These are phyloP conservation scores for Amazona guildingii DNA, from an alignment of 2,113 vertebrate genomes.

Conservation along the genomic window DNA sequence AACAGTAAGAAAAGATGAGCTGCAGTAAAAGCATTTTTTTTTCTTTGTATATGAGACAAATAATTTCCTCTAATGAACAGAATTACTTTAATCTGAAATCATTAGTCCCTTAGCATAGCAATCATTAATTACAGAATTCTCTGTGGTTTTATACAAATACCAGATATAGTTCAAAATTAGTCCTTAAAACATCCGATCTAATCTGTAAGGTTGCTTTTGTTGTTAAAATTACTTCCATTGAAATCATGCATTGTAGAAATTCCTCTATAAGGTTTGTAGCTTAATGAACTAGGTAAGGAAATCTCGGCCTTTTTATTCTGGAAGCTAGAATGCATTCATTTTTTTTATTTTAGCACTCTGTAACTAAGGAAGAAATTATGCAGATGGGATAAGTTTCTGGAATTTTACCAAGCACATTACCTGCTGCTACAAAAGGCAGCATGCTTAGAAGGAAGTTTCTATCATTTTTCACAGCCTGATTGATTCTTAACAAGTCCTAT, in stretches of 20 bases:
- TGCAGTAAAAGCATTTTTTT: not conserved
- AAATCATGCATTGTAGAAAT: not conserved
- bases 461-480: not conserved
- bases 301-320: not conserved
- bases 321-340: not conserved
- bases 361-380: not conserved
- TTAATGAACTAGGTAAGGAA: constrained; percentile 7
- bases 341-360: constrained; percentile 9
- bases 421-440: not conserved
- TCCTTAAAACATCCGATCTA: not conserved
- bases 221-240: constrained; percentile 7
- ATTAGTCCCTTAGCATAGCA: not conserved
- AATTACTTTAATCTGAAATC: not conserved
- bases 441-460: not conserved
- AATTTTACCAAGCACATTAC: not conserved
- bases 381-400: not conserved
- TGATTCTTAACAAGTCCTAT: not conserved
- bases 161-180: not conserved
- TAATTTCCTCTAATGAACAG: not conserved
- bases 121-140: not conserved
- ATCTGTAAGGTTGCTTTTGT: not conserved
- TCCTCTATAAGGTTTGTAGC: not conserved
- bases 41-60: not conserved
- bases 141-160: not conserved
- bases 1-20: not conserved